A percentile compares a stretch with the other conserved stretches of the same genome.
phyloP scores from a whole-genome alignment of 1,140 invertebrate species.

The Leptopilina clavipes region DNA sequence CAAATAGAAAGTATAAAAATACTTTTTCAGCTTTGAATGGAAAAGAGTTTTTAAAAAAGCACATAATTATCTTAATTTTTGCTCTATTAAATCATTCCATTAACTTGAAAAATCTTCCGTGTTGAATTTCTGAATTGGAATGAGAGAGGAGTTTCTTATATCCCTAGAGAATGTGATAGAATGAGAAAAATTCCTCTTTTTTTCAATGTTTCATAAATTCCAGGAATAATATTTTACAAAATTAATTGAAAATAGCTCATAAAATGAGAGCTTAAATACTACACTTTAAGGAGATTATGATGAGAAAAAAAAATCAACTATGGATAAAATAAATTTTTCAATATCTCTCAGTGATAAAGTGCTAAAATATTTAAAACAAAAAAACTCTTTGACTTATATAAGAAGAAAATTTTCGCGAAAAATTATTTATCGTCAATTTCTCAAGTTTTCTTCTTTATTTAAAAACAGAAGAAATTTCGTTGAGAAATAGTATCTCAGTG shows the following conservation, averaged over 20 bases:
- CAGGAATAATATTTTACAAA: slow-evolving; percentile 1
- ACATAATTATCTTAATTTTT: background rate
- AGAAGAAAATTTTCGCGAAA: too few species aligned
- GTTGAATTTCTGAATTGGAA: slow-evolving; percentile 6
- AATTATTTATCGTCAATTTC: too few species aligned
- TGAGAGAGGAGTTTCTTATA: background rate
- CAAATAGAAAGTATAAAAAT: background rate
- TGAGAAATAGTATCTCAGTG: too few species aligned
- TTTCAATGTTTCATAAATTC: slow-evolving; percentile 10
- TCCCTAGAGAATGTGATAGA: background rate
- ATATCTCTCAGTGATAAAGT: background rate
- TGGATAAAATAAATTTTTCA: background rate
- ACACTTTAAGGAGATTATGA: background rate
- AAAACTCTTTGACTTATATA: background rate
- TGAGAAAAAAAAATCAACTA: background rate
- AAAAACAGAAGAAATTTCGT: too few species aligned
- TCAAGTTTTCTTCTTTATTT: too few species aligned
- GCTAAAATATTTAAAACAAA: background rate
- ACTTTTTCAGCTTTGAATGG: background rate
- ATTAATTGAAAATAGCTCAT: slow-evolving; percentile 9
- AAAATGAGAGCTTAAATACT: background rate
- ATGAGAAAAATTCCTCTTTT: background rate
- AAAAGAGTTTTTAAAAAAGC: background rate
- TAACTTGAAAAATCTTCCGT: slow-evolving; percentile 12
- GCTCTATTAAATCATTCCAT: slow-evolving; percentile 16